Evolutionary conservation across 2,888 invertebrate genomes (phyloP), one percentile per base, ranked within the genome.

Genomic region (Sarcophaga variegata): DNA sequence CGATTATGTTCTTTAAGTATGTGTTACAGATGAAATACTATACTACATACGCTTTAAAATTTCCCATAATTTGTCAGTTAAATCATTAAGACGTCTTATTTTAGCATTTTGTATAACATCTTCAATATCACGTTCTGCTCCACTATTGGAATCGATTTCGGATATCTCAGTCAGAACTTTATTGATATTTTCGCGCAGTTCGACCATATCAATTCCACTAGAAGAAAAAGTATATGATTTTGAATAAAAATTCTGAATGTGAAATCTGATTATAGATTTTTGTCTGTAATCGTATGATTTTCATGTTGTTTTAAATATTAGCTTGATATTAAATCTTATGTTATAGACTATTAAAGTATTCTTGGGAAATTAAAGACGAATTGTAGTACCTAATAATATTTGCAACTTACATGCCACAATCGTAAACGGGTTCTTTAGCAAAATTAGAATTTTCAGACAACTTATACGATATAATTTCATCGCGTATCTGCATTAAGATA

Each of bases 21-120:
- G 37, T 10, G 37, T 37, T 37, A 37, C 6, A 37, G 37, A 2
- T 37, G 37, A 37, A 37, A 37, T 37, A 27, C 25, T 47, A 22
- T 25, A 20, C 17, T 22, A 17, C 88, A 86, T 90, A 93, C 93
- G 89, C 89, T 92, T 93, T 2, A 93, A 89, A 27, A 93, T 88
- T 22, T 92, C 91, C 93, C 93, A 93, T 11, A 93, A 88, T 77
- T 92, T 93, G 85, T 93, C 93, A 0, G 93, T 93, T 4, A 93
- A 83, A 85, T 93, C 93, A 0, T 90, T 89, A 4, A 91, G 88
- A 2, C 84, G 87, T 6, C 93, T 90, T 2, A 89, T 79, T 70
- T 91, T 91, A 10, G 91, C 91, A 67, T 90, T 89, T 62, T 92
- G 90, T 20, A 93, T 89, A 17, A 93, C 92, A 22, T 91, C 90